Evolutionary conservation across 2,888 invertebrate genomes (phyloP).

Genomic region (Brachypalpus laphriformis): DNA sequence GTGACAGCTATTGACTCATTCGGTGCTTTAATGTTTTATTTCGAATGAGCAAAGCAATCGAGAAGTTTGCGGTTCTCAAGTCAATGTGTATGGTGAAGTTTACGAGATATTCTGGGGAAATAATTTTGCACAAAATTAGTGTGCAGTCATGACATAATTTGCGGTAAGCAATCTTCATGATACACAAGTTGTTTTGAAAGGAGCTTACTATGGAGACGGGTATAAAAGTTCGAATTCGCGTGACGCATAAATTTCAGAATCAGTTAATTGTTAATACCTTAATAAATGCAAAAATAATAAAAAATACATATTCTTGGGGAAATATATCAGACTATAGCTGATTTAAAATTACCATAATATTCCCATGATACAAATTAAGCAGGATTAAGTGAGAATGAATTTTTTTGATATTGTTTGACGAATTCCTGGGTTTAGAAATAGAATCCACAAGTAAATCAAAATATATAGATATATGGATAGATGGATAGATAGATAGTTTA

Average conservation of each 20-base stretch:
- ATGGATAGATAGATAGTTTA: no score
- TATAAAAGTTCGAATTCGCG: no score
- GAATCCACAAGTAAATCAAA: no score
- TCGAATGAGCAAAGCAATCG: not conserved
- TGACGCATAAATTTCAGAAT: not conserved
- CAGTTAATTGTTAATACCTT: not conserved
- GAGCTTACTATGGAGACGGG: no score
- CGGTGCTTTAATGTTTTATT: conserved; percentile 12
- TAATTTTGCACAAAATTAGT: conserved; percentile 23
- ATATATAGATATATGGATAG: no score
- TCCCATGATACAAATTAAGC: not conserved
- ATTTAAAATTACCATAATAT: not conserved
- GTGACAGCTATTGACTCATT: conserved; percentile 63
- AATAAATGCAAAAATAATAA: not conserved
- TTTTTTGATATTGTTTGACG: not conserved
- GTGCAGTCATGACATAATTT: conserved; percentile 26
- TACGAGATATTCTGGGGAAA: not conserved
- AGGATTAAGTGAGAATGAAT: not conserved
- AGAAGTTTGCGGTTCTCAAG: conserved; percentile 24
- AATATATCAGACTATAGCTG: not conserved
- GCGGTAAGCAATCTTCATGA: conserved; percentile 1
- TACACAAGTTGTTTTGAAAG: not conserved
- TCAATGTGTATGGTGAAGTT: not conserved
- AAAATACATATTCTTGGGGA: not conserved
- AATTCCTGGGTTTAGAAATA: no score